Evolutionary conservation across 1,140 invertebrate species (phyloP).

Genomic region (Ceratoteleas bidentatus): DNA sequence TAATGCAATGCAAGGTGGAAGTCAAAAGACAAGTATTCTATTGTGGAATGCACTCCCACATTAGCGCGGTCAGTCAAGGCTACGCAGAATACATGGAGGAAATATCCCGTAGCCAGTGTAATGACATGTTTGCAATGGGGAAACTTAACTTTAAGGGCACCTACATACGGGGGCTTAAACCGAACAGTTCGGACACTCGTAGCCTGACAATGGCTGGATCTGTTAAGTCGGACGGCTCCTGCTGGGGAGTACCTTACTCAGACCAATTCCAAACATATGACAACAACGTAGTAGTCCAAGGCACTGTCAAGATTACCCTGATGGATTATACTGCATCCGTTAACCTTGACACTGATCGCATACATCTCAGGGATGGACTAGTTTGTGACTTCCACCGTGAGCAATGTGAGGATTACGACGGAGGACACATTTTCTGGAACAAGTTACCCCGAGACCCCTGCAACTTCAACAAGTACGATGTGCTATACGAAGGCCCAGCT

Average conservation of each 20-base stretch:
- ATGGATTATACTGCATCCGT: slow-evolving; percentile 22
- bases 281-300: slow-evolving; percentile 38
- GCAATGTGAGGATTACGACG: slow-evolving; percentile 1
- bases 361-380: not conserved
- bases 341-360: slow-evolving; percentile 9
- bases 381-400: not conserved
- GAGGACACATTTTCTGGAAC: slow-evolving; percentile 47
- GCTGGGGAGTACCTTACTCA: slow-evolving; percentile 24
- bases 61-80: slow-evolving; percentile 32
- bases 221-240: not conserved
- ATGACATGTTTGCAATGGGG: too few species aligned
- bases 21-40: slow-evolving; percentile 31
- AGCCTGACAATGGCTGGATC: not conserved
- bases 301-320: slow-evolving; percentile 9
- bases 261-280: slow-evolving; percentile 37
- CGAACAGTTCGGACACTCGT: not conserved
- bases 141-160: too few species aligned
- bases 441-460: too few species aligned
- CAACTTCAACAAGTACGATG: too few species aligned
- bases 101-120: too few species aligned
- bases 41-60: slow-evolving; percentile 60
- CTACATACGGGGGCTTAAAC: too few species aligned
- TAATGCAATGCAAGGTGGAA: slow-evolving; percentile 54
- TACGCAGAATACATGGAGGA: slow-evolving; percentile 1
- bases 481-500: too few species aligned